Evolutionary conservation across 2,113 vertebrate genomes (phyloP).

Genomic region (Notothenia coriiceps): DNA sequence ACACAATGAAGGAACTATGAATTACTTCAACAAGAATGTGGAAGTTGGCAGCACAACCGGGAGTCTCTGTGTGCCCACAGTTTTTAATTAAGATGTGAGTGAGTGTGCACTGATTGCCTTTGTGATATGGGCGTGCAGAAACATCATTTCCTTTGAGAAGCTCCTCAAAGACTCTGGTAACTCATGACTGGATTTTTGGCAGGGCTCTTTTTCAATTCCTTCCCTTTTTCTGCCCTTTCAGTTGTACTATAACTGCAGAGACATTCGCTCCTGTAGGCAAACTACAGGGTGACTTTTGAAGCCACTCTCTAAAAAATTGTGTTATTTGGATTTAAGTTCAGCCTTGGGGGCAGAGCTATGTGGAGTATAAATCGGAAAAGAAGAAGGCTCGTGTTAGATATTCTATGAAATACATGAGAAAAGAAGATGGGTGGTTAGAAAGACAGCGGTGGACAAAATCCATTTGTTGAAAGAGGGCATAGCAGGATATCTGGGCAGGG

Average conservation of each 20-base stretch:
- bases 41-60: slow-evolving; percentile 39
- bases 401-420: slow-evolving; percentile 43
- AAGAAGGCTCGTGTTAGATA: slow-evolving; percentile 33
- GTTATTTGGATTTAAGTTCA: slow-evolving; percentile 56
- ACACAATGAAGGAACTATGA: slow-evolving; percentile 2
- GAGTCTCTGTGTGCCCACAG: slow-evolving; percentile 33
- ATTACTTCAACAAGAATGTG: slow-evolving; percentile 21
- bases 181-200: slow-evolving; percentile 46
- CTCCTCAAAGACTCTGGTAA: slow-evolving; percentile 50
- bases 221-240: slow-evolving; percentile 30
- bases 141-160: slow-evolving; percentile 66
- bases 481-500: slow-evolving; percentile 65
- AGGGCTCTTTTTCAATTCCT: slow-evolving; percentile 50
- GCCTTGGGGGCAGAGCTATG: slow-evolving; percentile 26
- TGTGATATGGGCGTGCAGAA: slow-evolving; percentile 54
- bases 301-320: slow-evolving; percentile 40
- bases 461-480: slow-evolving; percentile 72
- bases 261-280: slow-evolving; percentile 51
- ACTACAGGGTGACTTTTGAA: slow-evolving; percentile 63
- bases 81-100: slow-evolving; percentile 73
- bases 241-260: slow-evolving; percentile 38
- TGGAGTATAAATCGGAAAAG: slow-evolving; percentile 23
- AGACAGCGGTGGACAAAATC: slow-evolving; percentile 65
- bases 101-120: slow-evolving; percentile 63
- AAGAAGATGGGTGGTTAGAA: slow-evolving; percentile 47